Evolutionary conservation across 2,797 vertebrate species (phyloP).

Genomic region (Hydrophis major): DNA sequence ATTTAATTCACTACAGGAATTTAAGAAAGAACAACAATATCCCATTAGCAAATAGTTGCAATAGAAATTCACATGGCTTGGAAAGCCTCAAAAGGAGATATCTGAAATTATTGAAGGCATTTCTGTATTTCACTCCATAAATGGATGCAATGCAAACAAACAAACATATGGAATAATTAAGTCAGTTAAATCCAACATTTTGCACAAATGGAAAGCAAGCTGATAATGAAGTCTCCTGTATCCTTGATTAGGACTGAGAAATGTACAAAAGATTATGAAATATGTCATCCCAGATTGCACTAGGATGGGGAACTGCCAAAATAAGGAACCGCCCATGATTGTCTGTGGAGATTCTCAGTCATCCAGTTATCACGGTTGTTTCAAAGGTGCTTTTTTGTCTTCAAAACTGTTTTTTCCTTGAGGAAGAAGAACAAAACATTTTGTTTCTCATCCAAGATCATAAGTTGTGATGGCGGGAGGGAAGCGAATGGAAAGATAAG

Average conservation of each 20-base stretch:
- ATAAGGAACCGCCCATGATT: neutral
- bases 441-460: neutral
- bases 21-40: constrained; percentile 42
- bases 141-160: neutral
- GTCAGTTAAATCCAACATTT: neutral
- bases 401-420: neutral
- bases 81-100: neutral
- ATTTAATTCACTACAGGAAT: constrained; percentile 50
- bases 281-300: too few species aligned
- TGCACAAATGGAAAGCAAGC: neutral
- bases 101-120: neutral
- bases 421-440: neutral
- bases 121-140: neutral
- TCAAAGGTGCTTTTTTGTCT: neutral
- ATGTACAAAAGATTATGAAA: neutral
- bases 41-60: neutral
- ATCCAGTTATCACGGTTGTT: neutral
- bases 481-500: neutral
- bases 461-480: neutral
- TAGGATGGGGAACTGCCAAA: neutral
- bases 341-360: neutral
- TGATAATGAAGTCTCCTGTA: neutral
- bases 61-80: neutral
- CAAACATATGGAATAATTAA: neutral
- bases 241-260: neutral